Conservation (phyloP, 1,140 invertebrate genomes). For the Chrysoperla carnea region DNA sequence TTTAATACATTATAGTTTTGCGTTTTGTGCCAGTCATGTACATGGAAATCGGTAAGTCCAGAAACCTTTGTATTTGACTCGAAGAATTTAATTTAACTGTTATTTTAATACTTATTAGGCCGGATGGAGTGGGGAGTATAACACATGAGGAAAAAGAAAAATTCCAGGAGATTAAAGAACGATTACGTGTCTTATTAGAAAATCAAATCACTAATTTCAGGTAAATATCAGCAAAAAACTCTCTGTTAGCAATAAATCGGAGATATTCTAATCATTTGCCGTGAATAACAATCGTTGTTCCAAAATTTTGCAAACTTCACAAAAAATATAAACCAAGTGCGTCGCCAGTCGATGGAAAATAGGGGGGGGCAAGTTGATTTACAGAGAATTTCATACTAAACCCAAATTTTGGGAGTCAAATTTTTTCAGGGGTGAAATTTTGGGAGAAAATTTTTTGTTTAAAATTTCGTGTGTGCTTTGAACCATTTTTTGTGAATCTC, state of each 20-base stretch:
- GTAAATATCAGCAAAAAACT: conserved; percentile 27
- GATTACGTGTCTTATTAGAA: conserved; percentile 80
- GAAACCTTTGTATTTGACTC: too few species aligned
- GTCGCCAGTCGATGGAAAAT: too few species aligned
- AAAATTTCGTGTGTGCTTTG: too few species aligned
- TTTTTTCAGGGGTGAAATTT: too few species aligned
- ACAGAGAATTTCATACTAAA: too few species aligned
- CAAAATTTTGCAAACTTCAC: background rate
- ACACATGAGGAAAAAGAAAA: conserved; percentile 95
- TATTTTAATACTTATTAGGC: conserved; percentile 32
- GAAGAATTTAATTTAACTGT: too few species aligned
- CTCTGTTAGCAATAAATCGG: background rate
- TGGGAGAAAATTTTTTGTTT: too few species aligned
- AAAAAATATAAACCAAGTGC: background rate
- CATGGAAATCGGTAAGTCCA: conserved; percentile 77
- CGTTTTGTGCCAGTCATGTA: conserved; percentile 97
- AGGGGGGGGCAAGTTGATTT: too few species aligned
- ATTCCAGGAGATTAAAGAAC: conserved; percentile 93
- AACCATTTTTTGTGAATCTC: too few species aligned
- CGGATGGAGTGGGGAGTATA: conserved; percentile 96
- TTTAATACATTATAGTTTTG: conserved; percentile 96
- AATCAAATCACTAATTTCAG: conserved; percentile 99
- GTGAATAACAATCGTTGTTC: background rate
- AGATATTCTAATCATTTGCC: background rate
- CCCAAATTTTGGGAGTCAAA: too few species aligned